Percentiles rank a stretch among this genome's conserved stretches.
Evolutionary conservation across 2,888 invertebrate genomes (phyloP).

Genomic region (Ethmia dodecea): DNA sequence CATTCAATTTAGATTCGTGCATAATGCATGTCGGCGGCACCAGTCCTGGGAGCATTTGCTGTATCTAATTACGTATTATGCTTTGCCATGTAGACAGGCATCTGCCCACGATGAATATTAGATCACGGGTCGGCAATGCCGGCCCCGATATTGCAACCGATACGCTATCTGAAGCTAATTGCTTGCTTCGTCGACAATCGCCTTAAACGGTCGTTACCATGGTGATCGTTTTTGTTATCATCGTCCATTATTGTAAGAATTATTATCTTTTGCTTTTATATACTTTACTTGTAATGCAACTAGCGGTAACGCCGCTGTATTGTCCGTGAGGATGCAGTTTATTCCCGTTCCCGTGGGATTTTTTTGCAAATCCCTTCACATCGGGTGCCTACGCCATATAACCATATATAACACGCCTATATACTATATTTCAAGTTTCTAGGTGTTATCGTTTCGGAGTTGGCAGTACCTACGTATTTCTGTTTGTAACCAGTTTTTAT

Average conservation of each 20-base stretch:
- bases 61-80: conserved; percentile 75
- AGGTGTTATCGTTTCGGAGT: no score
- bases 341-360: no score
- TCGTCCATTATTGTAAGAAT: not conserved
- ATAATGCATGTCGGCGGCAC: conserved; percentile 61
- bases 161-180: conserved; percentile 34
- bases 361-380: no score
- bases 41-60: conserved; percentile 60
- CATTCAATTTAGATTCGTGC: conserved; percentile 72
- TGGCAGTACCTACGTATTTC: no score
- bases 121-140: conserved; percentile 51
- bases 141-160: conserved; percentile 47
- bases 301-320: no score
- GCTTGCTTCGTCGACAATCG: conserved; percentile 29
- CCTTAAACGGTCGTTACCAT: conserved; percentile 16
- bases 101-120: conserved; percentile 70
- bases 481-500: no score
- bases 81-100: conserved; percentile 64
- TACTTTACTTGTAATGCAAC: no score
- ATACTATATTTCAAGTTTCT: no score
- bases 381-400: no score
- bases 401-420: no score
- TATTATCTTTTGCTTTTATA: no score
- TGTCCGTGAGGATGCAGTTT: no score
- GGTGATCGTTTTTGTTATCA: conserved; percentile 8